phyloP scores from a whole-genome alignment of 2,888 invertebrate genomes.

The Nyleta sp. region DNA sequence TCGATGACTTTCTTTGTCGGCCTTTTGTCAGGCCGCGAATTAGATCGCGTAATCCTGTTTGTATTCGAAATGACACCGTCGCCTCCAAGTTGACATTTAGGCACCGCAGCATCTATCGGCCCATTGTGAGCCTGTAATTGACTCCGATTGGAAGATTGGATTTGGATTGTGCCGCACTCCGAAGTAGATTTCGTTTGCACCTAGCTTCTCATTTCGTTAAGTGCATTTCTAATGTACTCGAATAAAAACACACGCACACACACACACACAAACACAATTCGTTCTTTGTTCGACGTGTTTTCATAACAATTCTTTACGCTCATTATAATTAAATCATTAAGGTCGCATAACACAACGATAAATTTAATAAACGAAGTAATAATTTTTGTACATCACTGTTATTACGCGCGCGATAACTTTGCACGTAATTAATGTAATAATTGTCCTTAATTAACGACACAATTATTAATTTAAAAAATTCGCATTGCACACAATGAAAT shows the following conservation, averaged over 20 bases:
- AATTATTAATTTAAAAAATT: constrained; percentile 16
- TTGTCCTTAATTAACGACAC: constrained; percentile 21
- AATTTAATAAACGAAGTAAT: constrained; percentile 27
- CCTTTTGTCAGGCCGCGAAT: constrained; percentile 80
- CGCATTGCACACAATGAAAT: not conserved
- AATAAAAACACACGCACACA: constrained; percentile 21
- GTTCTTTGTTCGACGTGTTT: constrained; percentile 2
- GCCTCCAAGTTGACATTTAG: constrained; percentile 79
- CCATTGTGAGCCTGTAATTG: constrained; percentile 81
- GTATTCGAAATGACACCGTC: constrained; percentile 81
- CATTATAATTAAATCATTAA: constrained; percentile 32
- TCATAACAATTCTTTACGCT: constrained; percentile 6
- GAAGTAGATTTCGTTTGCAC: constrained; percentile 78
- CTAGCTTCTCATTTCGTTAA: constrained; percentile 79
- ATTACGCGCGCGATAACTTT: constrained; percentile 16
- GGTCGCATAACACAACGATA: constrained; percentile 8
- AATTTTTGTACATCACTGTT: constrained; percentile 18
- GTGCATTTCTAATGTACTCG: constrained; percentile 75
- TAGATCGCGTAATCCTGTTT: constrained; percentile 80
- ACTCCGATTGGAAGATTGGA: constrained; percentile 82
- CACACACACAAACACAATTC: not conserved
- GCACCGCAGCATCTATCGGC: constrained; percentile 71
- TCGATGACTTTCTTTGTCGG: constrained; percentile 74
- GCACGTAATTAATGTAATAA: constrained; percentile 25
- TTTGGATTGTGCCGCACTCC: constrained; percentile 77